Percentiles rank a stretch among this genome's conserved stretches.
phyloP scores from a whole-genome alignment of 2,888 invertebrate genomes.

The Shargacucullia verbasci region DNA sequence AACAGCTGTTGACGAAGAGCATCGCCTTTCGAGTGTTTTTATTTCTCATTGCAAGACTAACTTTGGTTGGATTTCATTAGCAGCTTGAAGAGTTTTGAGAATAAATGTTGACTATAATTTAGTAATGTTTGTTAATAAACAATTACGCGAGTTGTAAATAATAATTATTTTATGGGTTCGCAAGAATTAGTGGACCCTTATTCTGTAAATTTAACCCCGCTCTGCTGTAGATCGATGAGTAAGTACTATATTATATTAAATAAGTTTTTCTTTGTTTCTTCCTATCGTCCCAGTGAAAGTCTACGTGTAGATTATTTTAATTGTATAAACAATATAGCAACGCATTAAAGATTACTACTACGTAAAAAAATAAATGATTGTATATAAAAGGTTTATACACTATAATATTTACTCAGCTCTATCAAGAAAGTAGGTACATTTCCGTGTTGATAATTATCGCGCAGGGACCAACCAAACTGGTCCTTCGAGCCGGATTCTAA shows the following conservation, averaged over 20 bases:
- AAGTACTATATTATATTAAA: too few relatives aligned
- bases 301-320: too few relatives aligned
- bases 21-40: conserved; percentile 70
- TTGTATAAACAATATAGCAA: not conserved
- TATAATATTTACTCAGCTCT: conserved; percentile 13
- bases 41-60: conserved; percentile 66
- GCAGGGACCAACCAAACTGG: conserved; percentile 41
- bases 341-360: too few relatives aligned
- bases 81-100: conserved; percentile 32
- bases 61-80: conserved; percentile 50
- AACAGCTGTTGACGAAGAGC: conserved; percentile 84
- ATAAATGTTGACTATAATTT: conserved; percentile 36
- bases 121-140: conserved; percentile 30
- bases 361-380: too few relatives aligned
- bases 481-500: conserved; percentile 55
- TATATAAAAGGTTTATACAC: too few relatives aligned
- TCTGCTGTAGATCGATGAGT: too few relatives aligned
- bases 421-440: conserved; percentile 42
- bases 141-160: conserved; percentile 19
- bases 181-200: not conserved
- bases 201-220: not conserved
- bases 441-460: conserved; percentile 40
- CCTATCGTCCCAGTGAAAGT: too few relatives aligned
- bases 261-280: too few relatives aligned
- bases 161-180: too few relatives aligned